phyloP scores from a whole-genome alignment of 2,888 invertebrate genomes.

The Nomada fucata region DNA sequence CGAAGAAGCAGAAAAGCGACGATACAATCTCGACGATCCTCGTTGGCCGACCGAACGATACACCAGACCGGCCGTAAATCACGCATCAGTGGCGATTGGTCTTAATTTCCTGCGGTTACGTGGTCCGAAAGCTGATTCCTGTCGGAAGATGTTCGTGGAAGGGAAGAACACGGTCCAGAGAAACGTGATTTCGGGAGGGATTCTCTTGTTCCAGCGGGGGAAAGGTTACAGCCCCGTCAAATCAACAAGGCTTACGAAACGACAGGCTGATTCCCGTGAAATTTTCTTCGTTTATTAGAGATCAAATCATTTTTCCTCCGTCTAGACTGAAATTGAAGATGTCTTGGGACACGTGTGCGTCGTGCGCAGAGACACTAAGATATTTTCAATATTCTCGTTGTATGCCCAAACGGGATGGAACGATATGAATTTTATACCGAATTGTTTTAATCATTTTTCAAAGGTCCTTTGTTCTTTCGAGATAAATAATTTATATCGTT shows the following conservation, averaged over 20 bases:
- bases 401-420: no score
- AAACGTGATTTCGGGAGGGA: constrained; percentile 27
- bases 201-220: constrained; percentile 13
- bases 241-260: constrained; percentile 55
- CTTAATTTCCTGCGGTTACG: constrained; percentile 77
- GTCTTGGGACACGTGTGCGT: no score
- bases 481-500: background rate
- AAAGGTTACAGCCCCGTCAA: constrained; percentile 61
- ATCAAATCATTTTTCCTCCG: background rate
- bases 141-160: constrained; percentile 3
- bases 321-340: constrained; percentile 6
- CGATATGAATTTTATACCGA: no score
- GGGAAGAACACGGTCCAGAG: background rate
- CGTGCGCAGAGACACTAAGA: no score
- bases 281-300: constrained; percentile 29
- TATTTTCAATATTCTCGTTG: no score
- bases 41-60: constrained; percentile 54
- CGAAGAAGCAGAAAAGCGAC: constrained; percentile 18
- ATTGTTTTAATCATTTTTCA: no score
- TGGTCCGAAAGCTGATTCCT: constrained; percentile 70
- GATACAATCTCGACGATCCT: constrained; percentile 52
- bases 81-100: constrained; percentile 77
- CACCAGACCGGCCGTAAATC: constrained; percentile 69
- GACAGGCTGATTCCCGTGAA: constrained; percentile 3
- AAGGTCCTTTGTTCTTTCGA: background rate